These are phyloP conservation scores for Archilochus colubris DNA, from an alignment of 2,113 vertebrate genomes.

Conservation along the genomic window DNA sequence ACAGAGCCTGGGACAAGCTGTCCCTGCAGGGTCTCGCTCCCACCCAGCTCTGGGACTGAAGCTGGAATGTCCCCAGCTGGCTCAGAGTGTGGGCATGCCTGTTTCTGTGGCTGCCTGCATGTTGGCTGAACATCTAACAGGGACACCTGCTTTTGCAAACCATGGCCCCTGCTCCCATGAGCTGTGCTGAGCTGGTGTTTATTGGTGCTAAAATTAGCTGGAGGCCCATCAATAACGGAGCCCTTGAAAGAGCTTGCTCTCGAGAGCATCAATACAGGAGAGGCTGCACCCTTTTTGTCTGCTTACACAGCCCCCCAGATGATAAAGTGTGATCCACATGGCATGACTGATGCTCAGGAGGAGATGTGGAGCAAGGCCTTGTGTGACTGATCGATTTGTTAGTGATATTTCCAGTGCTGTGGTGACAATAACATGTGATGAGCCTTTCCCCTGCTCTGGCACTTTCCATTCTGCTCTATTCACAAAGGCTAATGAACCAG, in stretches of 20 bases:
- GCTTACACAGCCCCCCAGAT: not conserved
- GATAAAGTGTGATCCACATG: not conserved
- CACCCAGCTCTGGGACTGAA: not conserved
- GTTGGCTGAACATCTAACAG: fast-evolving
- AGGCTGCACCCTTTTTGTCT: not conserved
- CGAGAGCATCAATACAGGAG: not conserved
- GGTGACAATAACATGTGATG: slow-evolving; percentile 32
- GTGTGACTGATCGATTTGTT: not conserved
- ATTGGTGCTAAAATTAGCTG: not conserved
- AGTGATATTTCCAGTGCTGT: slow-evolving; percentile 34
- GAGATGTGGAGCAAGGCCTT: not conserved
- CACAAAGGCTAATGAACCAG: not conserved
- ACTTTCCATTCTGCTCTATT: slow-evolving; percentile 12
- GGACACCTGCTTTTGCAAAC: not conserved
- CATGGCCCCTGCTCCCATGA: not conserved
- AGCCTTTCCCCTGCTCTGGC: slow-evolving; percentile 55
- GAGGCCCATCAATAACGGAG: not conserved
- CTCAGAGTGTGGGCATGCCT: not conserved
- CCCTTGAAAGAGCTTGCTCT: not conserved
- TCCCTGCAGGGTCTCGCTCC: not conserved
- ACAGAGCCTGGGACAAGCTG: not conserved
- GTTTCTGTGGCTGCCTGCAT: too few relatives aligned
- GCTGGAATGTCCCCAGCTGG: fast-evolving
- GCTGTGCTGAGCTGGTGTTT: not conserved
- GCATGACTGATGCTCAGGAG: not conserved